Evolutionary conservation across 2,113 vertebrate species (phyloP), one percentile per base, ranked within the genome.

Genomic region (Patagioenas fasciata): DNA sequence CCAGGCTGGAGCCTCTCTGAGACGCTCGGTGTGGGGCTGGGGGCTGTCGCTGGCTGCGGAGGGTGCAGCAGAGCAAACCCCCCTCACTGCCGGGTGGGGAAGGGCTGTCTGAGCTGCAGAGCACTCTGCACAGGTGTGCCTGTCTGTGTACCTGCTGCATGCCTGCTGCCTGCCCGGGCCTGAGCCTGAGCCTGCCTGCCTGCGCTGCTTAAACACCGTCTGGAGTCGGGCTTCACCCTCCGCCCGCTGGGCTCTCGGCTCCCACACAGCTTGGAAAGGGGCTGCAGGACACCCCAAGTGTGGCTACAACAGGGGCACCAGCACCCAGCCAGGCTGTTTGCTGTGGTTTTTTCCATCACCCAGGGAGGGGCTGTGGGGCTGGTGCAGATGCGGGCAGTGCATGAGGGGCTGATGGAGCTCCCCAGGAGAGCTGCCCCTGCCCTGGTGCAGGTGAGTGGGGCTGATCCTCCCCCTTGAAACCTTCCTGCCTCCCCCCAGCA

Each of bases 271-370:
- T n/a, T n/a, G n/a, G n/a, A n/a, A n/a, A n/a, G n/a, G n/a, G n/a
- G n/a, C n/a, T n/a, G n/a, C n/a, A n/a, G n/a, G n/a, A n/a, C n/a
- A n/a, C n/a, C n/a, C n/a, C 4, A 26, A 66, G 7, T 3, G 6
- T n/a, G 38, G 50, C 8, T 85, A 4, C 4, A 36, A 5, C 1
- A 29, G 53, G 24, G 19, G 34, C 25, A n/a, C 15, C 29, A 47
- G 44, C 44, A 47, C 44, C 44, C 44, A 47, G 44, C 44, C 44
- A 47, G 44, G 18, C 44, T 47, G 44, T 47, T 19, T 18, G 44
- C 14, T 13, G 1, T 2, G 1, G 4, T 19, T 9, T 23, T 19
- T 58, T 19, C 19, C 47, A 5, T 4, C 3, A 4, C 20, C 12
- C 0, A 3, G 34, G 36, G 32, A 3, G 11, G 58, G 50, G 25